Conservation (phyloP, 64 coral and sea anemone species). For the Anthopleura sola region DNA sequence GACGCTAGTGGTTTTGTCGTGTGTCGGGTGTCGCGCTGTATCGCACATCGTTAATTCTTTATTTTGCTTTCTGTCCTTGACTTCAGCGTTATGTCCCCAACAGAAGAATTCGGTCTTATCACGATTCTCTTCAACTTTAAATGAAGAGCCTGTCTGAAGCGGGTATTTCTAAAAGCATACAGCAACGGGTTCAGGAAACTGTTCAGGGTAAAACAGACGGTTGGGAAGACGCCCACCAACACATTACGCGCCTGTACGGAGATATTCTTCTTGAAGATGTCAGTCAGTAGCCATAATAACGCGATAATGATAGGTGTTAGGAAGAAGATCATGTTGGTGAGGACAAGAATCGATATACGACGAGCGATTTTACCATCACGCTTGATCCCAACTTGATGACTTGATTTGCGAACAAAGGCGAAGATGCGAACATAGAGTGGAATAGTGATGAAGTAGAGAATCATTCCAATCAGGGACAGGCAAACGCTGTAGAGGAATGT, state of each 20-base stretch:
- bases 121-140: background rate
- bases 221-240: constrained; percentile 62
- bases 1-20: background rate
- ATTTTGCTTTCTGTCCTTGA: constrained; percentile 1
- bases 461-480: constrained; percentile 23
- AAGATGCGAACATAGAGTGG: constrained; percentile 74
- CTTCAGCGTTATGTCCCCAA: constrained; percentile 18
- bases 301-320: constrained; percentile 60
- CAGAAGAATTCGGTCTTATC: background rate
- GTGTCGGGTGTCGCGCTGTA: background rate
- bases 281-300: constrained; percentile 67
- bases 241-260: constrained; percentile 56
- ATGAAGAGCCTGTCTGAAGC: constrained; percentile 20
- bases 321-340: constrained; percentile 77
- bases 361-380: constrained; percentile 61
- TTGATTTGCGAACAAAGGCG: constrained; percentile 50
- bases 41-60: background rate
- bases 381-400: constrained; percentile 36
- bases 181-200: constrained; percentile 74
- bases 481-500: constrained; percentile 47
- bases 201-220: constrained; percentile 51
- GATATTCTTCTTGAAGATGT: constrained; percentile 42
- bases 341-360: constrained; percentile 60
- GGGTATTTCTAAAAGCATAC: constrained; percentile 65
- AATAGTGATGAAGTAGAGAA: constrained; percentile 44